These are phyloP conservation scores for Apostichopus californicus DNA, from an alignment of 35 echinoderm and acorn worm genomes.

Conservation along the genomic window DNA sequence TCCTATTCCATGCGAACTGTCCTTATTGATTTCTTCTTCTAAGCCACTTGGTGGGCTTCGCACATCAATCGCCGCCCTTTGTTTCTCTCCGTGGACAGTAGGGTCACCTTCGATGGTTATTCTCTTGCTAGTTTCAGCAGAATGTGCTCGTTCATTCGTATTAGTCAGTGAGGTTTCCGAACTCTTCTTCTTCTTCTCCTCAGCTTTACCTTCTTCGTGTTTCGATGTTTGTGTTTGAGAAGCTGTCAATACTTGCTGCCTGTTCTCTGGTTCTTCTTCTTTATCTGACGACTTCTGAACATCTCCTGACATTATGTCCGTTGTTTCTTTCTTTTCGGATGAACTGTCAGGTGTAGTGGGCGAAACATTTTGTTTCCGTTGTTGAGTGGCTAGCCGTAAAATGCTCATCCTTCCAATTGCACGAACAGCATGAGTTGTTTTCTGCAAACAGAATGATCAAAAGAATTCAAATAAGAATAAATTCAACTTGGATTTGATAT, in stretches of 20 bases:
- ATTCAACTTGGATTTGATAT: too few relatives aligned
- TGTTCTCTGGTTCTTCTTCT: neutral
- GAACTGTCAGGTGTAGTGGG: neutral
- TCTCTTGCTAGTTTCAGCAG: neutral
- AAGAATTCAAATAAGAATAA: too few relatives aligned
- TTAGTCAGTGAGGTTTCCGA: neutral
- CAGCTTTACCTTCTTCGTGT: neutral
- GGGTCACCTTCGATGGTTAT: conserved; percentile 2
- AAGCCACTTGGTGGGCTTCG: conserved; percentile 16
- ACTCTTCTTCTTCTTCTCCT: neutral
- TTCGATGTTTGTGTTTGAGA: conserved; percentile 5
- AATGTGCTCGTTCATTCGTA: neutral
- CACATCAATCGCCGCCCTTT: conserved; percentile 7
- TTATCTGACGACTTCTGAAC: neutral
- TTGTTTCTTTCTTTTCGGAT: neutral
- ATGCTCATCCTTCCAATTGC: conserved; percentile 94
- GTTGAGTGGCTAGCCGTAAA: conserved; percentile 69
- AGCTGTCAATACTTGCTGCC: conserved; percentile 6
- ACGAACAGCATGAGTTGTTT: conserved; percentile 90
- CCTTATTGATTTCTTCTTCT: conserved; percentile 32
- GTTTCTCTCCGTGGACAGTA: neutral
- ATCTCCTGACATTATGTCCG: neutral
- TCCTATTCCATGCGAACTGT: neutral
- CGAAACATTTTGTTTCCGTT: neutral
- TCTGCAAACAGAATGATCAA: conserved; percentile 52